Evolutionary conservation across 2,888 invertebrate species (phyloP).

Genomic region (Philereme vetulata): DNA sequence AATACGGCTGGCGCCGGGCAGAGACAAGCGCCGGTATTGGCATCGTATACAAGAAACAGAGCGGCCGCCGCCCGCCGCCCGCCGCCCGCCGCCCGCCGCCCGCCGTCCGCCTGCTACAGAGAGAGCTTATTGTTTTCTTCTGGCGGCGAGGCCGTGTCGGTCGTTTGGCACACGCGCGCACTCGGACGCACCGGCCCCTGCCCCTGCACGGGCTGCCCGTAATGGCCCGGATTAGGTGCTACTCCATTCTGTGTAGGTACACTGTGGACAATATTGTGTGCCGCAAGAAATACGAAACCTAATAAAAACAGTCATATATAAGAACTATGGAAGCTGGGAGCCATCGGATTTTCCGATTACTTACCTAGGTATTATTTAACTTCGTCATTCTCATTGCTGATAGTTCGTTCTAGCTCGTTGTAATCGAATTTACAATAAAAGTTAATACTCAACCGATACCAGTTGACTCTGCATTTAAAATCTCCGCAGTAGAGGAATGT

Average conservation of each 20-base stretch:
- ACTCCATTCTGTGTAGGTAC: background rate
- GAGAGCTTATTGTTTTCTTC: conserved; percentile 10
- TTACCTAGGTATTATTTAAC: background rate
- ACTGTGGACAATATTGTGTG: conserved; percentile 5
- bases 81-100: too few relatives aligned
- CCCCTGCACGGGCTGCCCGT: conserved; percentile 1
- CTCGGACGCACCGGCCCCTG: conserved; percentile 1
- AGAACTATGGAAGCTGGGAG: background rate
- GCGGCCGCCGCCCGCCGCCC: background rate
- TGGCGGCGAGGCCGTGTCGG: background rate
- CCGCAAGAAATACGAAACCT: background rate
- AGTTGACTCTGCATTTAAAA: too few relatives aligned
- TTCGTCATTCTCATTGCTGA: too few relatives aligned
- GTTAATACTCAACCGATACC: too few relatives aligned
- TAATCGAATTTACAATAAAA: too few relatives aligned
- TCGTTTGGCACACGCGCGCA: conserved; percentile 14
- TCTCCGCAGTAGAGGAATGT: too few relatives aligned
- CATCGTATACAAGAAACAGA: background rate
- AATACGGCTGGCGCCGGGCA: too few relatives aligned
- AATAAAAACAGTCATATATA: background rate
- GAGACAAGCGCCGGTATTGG: conserved; percentile 1
- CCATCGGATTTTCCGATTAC: background rate
- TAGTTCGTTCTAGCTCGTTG: too few relatives aligned
- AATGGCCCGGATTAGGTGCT: conserved; percentile 2
- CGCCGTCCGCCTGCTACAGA: background rate